Conservation (phyloP, 2,797 vertebrate species). For the Coluber constrictor region DNA sequence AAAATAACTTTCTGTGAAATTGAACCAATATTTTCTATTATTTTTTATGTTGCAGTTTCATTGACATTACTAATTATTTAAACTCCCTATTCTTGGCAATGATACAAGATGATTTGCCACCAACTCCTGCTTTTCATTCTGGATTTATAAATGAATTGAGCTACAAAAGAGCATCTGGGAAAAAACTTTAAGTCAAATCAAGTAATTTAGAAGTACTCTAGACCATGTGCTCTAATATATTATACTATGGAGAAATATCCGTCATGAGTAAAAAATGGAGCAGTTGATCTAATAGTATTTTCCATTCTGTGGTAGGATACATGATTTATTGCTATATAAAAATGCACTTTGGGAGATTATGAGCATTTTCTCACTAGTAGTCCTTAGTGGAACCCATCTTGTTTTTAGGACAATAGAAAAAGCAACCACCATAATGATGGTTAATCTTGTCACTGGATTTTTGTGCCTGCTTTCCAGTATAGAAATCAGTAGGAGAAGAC, state of each 20-base stretch:
- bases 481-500: not conserved
- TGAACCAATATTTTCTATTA: not conserved
- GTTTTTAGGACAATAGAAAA: not conserved
- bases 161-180: conserved; percentile 37
- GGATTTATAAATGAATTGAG: conserved; percentile 11
- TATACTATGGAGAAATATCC: conserved; percentile 44
- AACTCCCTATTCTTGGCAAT: not conserved
- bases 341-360: conserved; percentile 20
- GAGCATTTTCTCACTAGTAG: not conserved
- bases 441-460: not conserved
- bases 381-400: not conserved
- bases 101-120: not conserved
- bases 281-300: conserved; percentile 49
- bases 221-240: conserved; percentile 42
- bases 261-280: conserved; percentile 44
- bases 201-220: conserved; percentile 56
- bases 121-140: not conserved
- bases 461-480: not conserved
- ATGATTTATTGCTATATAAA: conserved; percentile 39
- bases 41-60: not conserved
- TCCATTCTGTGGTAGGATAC: conserved; percentile 30
- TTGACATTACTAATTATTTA: not conserved
- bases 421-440: not conserved
- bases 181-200: conserved; percentile 45
- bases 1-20: not conserved